These are phyloP conservation scores for Galemys pyrenaicus DNA, from an alignment of 2,113 vertebrate species.

Conservation along the genomic window DNA sequence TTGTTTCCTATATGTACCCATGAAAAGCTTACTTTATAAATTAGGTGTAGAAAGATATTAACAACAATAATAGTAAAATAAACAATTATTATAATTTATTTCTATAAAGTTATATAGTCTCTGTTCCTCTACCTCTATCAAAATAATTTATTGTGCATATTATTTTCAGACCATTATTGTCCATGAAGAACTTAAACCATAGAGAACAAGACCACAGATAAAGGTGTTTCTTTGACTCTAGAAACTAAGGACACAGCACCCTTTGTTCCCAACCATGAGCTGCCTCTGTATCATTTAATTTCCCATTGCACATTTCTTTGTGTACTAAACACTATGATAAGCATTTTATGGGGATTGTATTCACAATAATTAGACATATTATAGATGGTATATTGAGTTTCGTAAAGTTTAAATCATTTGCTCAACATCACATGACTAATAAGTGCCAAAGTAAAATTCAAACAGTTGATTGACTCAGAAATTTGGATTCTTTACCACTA, in stretches of 20 bases:
- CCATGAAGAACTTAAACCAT: neutral
- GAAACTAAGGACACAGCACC: neutral
- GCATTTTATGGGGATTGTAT: neutral
- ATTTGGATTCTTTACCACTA: neutral
- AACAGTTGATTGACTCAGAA: neutral
- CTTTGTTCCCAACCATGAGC: neutral
- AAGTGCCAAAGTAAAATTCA: conserved; percentile 19
- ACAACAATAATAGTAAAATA: neutral
- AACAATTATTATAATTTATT: neutral
- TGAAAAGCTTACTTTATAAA: neutral
- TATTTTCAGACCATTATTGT: neutral
- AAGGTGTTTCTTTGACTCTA: neutral
- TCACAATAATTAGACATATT: neutral
- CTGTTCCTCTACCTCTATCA: neutral
- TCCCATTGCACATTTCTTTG: neutral
- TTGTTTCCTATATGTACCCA: neutral
- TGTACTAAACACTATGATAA: neutral
- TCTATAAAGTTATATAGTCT: neutral
- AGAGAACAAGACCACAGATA: neutral
- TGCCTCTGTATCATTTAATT: neutral
- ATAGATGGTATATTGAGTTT: neutral
- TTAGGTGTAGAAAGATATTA: neutral
- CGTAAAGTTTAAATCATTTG: neutral
- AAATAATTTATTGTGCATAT: neutral
- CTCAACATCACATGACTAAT: neutral